A percentile compares a stretch with the other conserved stretches of the same genome.
Evolutionary conservation across 1,140 invertebrate genomes (phyloP).

Genomic region (Condylostylus longicornis): DNA sequence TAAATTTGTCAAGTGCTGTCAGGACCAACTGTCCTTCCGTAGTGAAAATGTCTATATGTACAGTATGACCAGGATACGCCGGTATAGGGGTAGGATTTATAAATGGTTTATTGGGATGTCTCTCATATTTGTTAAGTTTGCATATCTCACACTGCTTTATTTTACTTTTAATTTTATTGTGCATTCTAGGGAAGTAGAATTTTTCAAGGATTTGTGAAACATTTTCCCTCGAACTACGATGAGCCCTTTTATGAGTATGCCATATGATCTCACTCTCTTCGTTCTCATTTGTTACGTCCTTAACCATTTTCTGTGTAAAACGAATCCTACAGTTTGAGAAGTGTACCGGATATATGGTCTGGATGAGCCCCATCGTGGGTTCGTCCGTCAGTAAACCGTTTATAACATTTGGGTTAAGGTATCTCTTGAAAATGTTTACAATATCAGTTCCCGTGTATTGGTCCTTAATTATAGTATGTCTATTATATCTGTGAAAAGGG

Average conservation of each 20-base stretch:
- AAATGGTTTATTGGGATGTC: not conserved
- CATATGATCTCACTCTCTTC: slow-evolving; percentile 3
- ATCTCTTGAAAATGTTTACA: slow-evolving; percentile 5
- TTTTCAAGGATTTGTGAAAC: slow-evolving; percentile 3
- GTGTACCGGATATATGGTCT: slow-evolving; percentile 5
- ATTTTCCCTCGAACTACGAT: slow-evolving; percentile 6
- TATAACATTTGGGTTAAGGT: slow-evolving; percentile 5
- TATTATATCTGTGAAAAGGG: slow-evolving; percentile 2
- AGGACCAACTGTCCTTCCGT: slow-evolving; percentile 3
- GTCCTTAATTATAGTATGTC: too few species aligned
- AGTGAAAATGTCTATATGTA: slow-evolving; percentile 4
- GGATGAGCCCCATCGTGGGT: slow-evolving; percentile 5
- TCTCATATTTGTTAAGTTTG: too few species aligned
- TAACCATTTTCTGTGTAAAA: slow-evolving; percentile 4
- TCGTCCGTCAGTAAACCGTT: slow-evolving; percentile 6
- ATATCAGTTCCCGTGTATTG: slow-evolving; percentile 3
- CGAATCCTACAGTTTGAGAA: slow-evolving; percentile 5
- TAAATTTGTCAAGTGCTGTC: slow-evolving; percentile 10
- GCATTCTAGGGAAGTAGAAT: slow-evolving; percentile 6
- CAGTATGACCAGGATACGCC: slow-evolving; percentile 4
- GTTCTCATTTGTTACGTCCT: not conserved
- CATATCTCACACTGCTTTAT: slow-evolving; percentile 3
- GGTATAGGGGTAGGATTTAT: slow-evolving; percentile 7
- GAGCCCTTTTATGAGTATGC: slow-evolving; percentile 5
- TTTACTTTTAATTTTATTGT: slow-evolving; percentile 1